These are phyloP conservation scores for Drosophila sucinea DNA, from an alignment of 1,140 invertebrate genomes.

Conservation along the genomic window DNA sequence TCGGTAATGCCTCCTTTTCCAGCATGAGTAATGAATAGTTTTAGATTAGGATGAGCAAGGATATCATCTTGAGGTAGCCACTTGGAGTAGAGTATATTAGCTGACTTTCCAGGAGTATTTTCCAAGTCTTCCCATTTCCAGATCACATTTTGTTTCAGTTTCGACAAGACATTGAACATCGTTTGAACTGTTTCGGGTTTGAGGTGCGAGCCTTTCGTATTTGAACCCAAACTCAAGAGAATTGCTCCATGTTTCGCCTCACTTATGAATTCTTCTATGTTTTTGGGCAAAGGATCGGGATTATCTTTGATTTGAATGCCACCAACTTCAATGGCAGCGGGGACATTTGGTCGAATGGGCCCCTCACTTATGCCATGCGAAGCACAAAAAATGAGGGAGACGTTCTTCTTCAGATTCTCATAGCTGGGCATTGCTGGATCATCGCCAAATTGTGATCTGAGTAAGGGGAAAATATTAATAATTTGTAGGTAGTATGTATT, in stretches of 20 bases:
- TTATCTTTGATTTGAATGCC: constrained; percentile 27
- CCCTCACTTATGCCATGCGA: constrained; percentile 19
- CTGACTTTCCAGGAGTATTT: constrained; percentile 84
- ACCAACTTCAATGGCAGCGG: constrained; percentile 16
- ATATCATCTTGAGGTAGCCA: constrained; percentile 90
- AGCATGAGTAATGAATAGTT: constrained; percentile 88
- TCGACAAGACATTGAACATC: constrained; percentile 83
- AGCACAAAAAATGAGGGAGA: constrained; percentile 16
- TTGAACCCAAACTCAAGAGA: constrained; percentile 86
- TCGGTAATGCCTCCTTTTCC: constrained; percentile 85
- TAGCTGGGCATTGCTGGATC: constrained; percentile 17
- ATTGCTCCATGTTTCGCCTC: constrained; percentile 84
- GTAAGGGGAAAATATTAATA: too few relatives aligned
- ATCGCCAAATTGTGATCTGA: constrained; percentile 8
- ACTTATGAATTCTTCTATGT: constrained; percentile 82
- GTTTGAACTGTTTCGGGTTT: constrained; percentile 72
- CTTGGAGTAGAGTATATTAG: constrained; percentile 86
- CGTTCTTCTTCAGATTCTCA: constrained; percentile 4
- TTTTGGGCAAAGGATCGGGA: constrained; percentile 8
- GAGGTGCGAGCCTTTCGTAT: constrained; percentile 78
- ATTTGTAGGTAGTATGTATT: background rate
- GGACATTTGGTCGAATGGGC: constrained; percentile 22
- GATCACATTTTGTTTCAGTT: constrained; percentile 84
- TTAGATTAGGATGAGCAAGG: constrained; percentile 86
- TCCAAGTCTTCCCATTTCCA: constrained; percentile 85